Conservation (phyloP, 2,797 vertebrate species). For the Myiotriccus ornatus region DNA sequence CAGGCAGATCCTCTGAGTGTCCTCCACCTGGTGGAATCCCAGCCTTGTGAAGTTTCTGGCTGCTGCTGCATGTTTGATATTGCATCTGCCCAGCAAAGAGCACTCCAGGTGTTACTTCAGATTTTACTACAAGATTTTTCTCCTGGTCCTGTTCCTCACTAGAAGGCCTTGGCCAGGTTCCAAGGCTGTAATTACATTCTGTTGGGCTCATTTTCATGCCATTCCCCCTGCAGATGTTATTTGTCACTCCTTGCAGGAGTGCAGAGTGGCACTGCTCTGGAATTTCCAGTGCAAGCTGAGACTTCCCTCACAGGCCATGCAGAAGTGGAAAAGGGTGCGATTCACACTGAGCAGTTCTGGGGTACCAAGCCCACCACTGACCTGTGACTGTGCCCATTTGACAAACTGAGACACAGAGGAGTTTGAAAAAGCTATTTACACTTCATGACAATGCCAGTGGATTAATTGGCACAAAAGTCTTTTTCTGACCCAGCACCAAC, state of each 20-base stretch:
- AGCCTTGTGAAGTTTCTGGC: background rate
- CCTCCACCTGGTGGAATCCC: background rate
- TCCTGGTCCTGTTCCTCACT: background rate
- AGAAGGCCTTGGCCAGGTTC: background rate
- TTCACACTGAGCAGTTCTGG: background rate
- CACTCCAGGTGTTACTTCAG: slow-evolving; percentile 10
- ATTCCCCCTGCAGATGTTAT: slow-evolving; percentile 11
- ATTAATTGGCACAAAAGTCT: background rate
- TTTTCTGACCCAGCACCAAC: background rate
- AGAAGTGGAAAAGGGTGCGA: background rate
- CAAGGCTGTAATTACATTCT: slow-evolving; percentile 2
- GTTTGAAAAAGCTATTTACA: background rate
- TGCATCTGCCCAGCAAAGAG: background rate
- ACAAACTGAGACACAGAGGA: background rate
- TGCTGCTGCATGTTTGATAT: background rate
- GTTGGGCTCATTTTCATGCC: background rate
- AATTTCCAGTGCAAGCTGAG: background rate
- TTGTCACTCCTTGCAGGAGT: background rate
- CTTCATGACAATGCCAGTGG: background rate
- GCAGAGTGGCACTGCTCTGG: background rate
- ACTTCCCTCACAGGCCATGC: background rate
- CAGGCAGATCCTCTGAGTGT: background rate
- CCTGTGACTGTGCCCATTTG: background rate
- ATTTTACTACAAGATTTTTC: background rate
- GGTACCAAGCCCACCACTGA: background rate